Evolutionary conservation across 2,113 vertebrate genomes (phyloP), one percentile per base, ranked within the genome.

Genomic region (Saccopteryx bilineata): DNA sequence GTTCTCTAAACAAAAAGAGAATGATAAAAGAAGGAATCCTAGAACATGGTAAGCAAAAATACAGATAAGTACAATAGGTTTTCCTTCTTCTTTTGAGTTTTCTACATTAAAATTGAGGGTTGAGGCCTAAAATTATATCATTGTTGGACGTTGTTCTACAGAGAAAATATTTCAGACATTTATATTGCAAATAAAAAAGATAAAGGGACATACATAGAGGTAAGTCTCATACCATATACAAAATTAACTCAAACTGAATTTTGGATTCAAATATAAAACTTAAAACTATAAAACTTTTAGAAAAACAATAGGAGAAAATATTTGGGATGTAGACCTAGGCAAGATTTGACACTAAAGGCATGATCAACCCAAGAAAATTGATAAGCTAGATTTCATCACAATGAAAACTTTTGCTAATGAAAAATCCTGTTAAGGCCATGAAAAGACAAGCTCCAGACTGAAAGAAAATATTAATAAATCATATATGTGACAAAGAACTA

Each of bases 211-310:
- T 24, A 48, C 46, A 84, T 9, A 48, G 48, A 78, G 33, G 3
- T 48, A 54, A 87, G 39, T 92, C 10, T 95, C 76, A 95, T 1
- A 50, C 10, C 31, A 72, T 56, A 39, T 13, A 4, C 17, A 85
- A 65, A 93, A 78, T 56, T 48, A 93, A 85, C 28, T 78, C n/a
- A 93, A 75, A 83, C 71, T 89, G 46, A 5, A 85, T 72, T 56
- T 86, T 60, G 31, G 11, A 72, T 88, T 93, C 72, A 89, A 65
- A 78, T 33, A 7, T 76, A 82, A 88, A 91, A 33, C 9, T 80
- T 95, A 48, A 68, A 87, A 71, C 24, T 28, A 87, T 26, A 48
- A 71, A 74, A 60, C 5, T 54, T 91, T 24, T 1, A 60, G 52
- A 17, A 71, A 79, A 61, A 71, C 24, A 23, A 21, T 6, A 60